These are phyloP conservation scores for Pan paniscus DNA, from an alignment of 2,113 vertebrate genomes.

Conservation along the genomic window DNA sequence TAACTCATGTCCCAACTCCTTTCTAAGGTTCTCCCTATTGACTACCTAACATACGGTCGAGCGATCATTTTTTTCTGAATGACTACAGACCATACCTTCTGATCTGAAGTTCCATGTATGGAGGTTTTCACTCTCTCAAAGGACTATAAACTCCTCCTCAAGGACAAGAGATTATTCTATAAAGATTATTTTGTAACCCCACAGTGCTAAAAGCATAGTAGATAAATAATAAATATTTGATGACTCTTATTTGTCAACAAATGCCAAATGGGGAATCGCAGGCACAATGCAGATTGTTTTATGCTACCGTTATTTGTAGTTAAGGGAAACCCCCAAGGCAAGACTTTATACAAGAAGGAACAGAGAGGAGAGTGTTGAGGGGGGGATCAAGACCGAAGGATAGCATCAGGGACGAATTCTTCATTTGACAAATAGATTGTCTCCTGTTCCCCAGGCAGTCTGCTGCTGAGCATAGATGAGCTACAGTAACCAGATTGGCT, in stretches of 20 bases:
- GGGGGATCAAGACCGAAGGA: constrained; percentile 1
- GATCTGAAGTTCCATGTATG: background rate
- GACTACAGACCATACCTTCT: rapidly evolving
- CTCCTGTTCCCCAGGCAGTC: constrained; percentile 21
- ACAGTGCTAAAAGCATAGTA: background rate
- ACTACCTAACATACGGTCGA: background rate
- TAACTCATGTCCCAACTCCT: background rate
- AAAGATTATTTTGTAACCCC: background rate
- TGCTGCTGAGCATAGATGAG: background rate
- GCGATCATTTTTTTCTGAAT: background rate
- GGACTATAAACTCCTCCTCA: background rate
- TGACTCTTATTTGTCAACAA: constrained; percentile 43
- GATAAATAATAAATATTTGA: background rate
- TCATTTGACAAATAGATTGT: constrained; percentile 52
- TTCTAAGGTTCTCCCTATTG: background rate
- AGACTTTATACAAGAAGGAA: background rate
- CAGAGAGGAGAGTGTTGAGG: background rate
- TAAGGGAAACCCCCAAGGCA: constrained; percentile 17
- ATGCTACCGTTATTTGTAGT: background rate
- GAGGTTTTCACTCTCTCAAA: background rate
- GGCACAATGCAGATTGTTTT: background rate
- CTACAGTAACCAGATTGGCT: constrained; percentile 13
- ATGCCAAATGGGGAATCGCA: background rate
- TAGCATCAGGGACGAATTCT: background rate
- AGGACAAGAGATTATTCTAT: background rate